phyloP scores from a whole-genome alignment of 1,140 invertebrate species.

The Teleogryllus occipitalis region DNA sequence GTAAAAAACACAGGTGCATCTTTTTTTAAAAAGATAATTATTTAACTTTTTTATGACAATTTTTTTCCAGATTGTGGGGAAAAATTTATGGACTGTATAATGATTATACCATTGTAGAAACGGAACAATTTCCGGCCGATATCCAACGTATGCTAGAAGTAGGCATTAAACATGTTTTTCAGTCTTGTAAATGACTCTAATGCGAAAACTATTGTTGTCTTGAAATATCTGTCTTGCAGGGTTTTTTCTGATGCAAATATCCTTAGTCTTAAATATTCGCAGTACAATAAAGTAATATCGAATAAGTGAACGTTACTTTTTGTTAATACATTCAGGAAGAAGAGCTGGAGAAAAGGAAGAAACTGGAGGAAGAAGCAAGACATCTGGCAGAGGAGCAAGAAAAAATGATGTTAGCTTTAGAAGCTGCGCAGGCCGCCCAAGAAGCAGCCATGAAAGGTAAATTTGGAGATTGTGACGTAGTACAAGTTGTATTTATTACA shows the following conservation, averaged over 20 bases:
- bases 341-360: neutral
- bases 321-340: neutral
- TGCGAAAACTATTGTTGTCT: neutral
- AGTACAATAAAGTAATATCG: neutral
- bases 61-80: constrained; percentile 10
- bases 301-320: neutral
- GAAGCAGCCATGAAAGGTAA: neutral
- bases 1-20: too few species aligned
- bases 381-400: neutral
- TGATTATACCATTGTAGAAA: constrained; percentile 6
- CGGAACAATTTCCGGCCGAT: neutral
- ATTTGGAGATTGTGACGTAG: neutral
- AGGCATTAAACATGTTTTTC: too few species aligned
- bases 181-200: too few species aligned
- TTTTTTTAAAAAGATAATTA: too few species aligned
- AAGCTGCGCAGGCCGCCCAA: too few species aligned
- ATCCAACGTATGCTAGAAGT: constrained; percentile 11
- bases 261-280: neutral
- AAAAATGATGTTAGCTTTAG: neutral
- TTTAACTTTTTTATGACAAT: neutral
- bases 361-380: neutral
- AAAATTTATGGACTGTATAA: neutral
- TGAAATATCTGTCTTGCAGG: neutral
- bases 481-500: too few species aligned
- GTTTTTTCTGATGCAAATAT: neutral